Evolutionary conservation across 2,113 vertebrate species (phyloP).

Genomic region (Leptocoma aspasia): DNA sequence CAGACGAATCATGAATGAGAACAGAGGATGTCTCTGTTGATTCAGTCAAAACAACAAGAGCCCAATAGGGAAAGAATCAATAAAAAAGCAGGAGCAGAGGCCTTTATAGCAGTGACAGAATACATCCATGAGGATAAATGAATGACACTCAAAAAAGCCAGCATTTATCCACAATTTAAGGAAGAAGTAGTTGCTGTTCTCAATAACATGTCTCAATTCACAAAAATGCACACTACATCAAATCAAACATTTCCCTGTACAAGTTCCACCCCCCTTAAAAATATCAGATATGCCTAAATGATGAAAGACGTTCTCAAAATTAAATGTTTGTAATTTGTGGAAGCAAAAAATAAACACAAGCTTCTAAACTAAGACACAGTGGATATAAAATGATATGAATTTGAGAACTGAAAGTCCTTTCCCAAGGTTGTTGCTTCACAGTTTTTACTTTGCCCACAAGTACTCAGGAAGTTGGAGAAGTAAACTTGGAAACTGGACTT

Average conservation of each 20-base stretch:
- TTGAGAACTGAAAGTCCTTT: not conserved
- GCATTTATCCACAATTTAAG: not conserved
- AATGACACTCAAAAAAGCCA: not conserved
- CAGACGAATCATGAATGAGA: slow-evolving; percentile 9
- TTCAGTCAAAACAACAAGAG: slow-evolving; percentile 13
- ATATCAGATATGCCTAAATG: not conserved
- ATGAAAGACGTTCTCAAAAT: not conserved
- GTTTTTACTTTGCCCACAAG: not conserved
- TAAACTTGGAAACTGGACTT: not conserved
- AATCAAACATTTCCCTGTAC: not conserved
- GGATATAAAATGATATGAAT: not conserved
- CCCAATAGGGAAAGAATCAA: slow-evolving; percentile 1
- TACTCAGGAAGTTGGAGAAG: not conserved
- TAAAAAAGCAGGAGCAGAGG: not conserved
- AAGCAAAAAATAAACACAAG: slow-evolving; percentile 4
- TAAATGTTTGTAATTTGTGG: not conserved
- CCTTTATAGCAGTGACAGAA: not conserved
- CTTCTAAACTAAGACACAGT: not conserved
- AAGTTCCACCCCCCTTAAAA: not conserved
- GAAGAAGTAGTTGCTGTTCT: not conserved
- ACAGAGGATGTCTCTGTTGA: not conserved
- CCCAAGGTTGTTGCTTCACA: not conserved
- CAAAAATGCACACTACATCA: not conserved
- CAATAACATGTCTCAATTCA: not conserved
- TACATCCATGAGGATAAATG: not conserved